Conservation (phyloP, 2,113 vertebrate genomes). For the Lophius piscatorius region DNA sequence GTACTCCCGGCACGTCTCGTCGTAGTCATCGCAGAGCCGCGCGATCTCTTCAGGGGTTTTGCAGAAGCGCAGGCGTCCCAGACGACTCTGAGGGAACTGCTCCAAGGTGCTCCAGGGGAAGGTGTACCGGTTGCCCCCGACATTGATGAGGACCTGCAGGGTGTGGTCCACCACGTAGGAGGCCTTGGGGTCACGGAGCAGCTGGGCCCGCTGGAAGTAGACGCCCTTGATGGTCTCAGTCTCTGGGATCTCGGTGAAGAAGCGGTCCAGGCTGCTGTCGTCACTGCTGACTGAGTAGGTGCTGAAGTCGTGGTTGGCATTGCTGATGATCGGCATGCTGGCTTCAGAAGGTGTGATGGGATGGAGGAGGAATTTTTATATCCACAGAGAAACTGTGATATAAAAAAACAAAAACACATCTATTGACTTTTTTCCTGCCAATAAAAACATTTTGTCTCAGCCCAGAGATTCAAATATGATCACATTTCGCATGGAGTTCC, state of each 20-base stretch:
- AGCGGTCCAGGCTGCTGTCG: slow-evolving; percentile 83
- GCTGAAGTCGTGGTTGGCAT: slow-evolving; percentile 84
- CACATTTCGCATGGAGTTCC: too few species aligned
- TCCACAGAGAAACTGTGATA: slow-evolving; percentile 21
- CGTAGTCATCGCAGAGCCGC: slow-evolving; percentile 92
- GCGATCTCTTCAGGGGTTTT: slow-evolving; percentile 86
- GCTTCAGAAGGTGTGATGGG: slow-evolving; percentile 3
- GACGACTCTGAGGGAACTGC: slow-evolving; percentile 88
- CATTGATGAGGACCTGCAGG: slow-evolving; percentile 89
- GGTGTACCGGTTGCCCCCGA: slow-evolving; percentile 89
- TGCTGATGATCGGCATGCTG: slow-evolving; percentile 88
- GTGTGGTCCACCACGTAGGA: slow-evolving; percentile 72
- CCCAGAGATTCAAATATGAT: too few species aligned
- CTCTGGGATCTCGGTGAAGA: slow-evolving; percentile 80
- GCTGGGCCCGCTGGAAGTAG: slow-evolving; percentile 85
- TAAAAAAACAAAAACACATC: slow-evolving; percentile 1
- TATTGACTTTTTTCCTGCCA: background rate
- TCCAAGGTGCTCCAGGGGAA: slow-evolving; percentile 95
- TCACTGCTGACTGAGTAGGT: slow-evolving; percentile 82
- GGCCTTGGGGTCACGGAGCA: slow-evolving; percentile 70
- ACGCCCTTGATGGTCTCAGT: slow-evolving; percentile 86
- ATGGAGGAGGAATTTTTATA: background rate
- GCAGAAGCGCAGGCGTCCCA: slow-evolving; percentile 88
- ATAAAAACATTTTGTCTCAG: too few species aligned
- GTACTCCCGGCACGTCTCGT: slow-evolving; percentile 87